These are phyloP conservation scores for Aspiorhynchus laticeps DNA, from an alignment of 2,113 vertebrate species.

Conservation along the genomic window DNA sequence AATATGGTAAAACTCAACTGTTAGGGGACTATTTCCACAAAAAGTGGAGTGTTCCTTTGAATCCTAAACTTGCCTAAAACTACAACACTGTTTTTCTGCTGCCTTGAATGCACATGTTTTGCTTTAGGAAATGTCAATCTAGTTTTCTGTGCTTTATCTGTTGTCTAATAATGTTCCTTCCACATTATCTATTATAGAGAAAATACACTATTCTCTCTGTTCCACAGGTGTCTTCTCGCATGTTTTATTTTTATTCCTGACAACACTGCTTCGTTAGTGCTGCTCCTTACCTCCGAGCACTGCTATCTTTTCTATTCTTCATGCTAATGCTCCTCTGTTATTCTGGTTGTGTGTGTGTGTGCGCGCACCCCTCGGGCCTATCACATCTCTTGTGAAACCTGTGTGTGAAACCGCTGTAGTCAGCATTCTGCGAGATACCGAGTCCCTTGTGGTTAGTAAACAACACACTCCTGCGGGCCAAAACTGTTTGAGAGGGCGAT, in stretches of 20 bases:
- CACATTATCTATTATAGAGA: neutral
- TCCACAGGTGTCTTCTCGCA: neutral
- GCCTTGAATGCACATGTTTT: neutral
- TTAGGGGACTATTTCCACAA: no score
- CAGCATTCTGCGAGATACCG: conserved; percentile 41
- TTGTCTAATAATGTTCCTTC: conserved; percentile 1
- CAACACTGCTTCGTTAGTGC: conserved; percentile 23
- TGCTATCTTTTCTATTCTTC: conserved; percentile 6
- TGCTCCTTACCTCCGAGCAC: neutral
- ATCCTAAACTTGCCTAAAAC: neutral
- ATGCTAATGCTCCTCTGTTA: conserved; percentile 34
- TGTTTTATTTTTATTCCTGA: conserved; percentile 31
- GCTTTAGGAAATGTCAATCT: neutral
- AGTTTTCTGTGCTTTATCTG: neutral
- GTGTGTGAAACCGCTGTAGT: conserved; percentile 46
- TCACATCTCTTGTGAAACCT: conserved; percentile 40
- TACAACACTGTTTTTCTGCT: neutral
- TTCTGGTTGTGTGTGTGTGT: neutral
- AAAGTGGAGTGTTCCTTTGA: no score
- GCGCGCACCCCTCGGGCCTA: conserved; percentile 10
- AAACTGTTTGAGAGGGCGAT: conserved; percentile 20
- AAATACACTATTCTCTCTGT: neutral
- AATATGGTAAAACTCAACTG: no score
- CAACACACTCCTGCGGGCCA: conserved; percentile 41
- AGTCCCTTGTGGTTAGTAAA: conserved; percentile 53